Conservation (phyloP, 2,113 vertebrate species). For the Vidua chalybeata region DNA sequence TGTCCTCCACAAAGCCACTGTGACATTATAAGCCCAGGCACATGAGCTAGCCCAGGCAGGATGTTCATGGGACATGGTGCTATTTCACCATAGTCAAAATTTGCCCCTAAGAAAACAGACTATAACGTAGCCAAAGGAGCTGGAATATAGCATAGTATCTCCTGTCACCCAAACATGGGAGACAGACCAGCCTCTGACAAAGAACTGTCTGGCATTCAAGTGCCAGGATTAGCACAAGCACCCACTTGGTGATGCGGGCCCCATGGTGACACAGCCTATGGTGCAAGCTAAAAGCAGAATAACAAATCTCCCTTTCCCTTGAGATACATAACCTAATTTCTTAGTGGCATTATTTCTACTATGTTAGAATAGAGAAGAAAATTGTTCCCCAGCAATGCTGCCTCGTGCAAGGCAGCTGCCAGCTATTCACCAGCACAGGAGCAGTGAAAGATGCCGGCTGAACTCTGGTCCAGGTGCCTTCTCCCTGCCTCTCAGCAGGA, state of each 20-base stretch:
- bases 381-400: neutral
- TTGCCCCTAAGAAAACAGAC: neutral
- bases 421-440: neutral
- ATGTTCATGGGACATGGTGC: rapidly evolving
- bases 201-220: neutral
- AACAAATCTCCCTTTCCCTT: neutral
- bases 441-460: rapidly evolving
- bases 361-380: neutral
- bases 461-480: neutral
- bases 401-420: neutral
- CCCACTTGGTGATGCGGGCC: neutral
- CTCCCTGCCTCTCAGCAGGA: neutral
- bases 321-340: neutral
- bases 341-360: neutral
- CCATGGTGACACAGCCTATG: neutral
- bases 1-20: neutral
- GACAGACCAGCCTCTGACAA: neutral
- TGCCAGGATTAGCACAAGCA: neutral
- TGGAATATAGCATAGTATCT: neutral
- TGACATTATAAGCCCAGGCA: neutral
- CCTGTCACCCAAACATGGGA: neutral
- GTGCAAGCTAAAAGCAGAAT: neutral
- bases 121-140: neutral
- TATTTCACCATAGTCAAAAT: neutral
- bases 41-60: rapidly evolving